These are phyloP conservation scores for Tubiluchus corallicola DNA, from an alignment of 2,888 invertebrate genomes.

Conservation along the genomic window DNA sequence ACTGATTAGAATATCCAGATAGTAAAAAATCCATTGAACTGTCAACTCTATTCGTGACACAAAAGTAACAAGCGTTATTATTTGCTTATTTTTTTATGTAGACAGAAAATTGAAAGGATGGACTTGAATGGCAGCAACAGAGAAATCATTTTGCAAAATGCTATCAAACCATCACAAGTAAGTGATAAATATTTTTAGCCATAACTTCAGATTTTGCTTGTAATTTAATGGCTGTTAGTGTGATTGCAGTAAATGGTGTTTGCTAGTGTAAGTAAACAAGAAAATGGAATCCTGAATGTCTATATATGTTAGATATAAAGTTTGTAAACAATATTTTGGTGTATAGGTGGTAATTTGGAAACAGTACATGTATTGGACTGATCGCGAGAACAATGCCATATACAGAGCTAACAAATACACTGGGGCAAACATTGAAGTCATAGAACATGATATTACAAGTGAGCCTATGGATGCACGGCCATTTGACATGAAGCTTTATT, in stretches of 20 bases:
- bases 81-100: too few species aligned
- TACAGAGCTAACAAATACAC: conserved; percentile 94
- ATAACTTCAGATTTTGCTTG: too few species aligned
- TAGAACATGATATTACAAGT: conserved; percentile 41
- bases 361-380: conserved; percentile 78
- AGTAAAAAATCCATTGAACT: too few species aligned
- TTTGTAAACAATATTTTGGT: too few species aligned
- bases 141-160: conserved; percentile 59
- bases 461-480: conserved; percentile 81
- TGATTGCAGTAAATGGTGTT: too few species aligned
- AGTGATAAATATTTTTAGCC: conserved; percentile 57
- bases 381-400: conserved; percentile 70
- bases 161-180: conserved; percentile 24
- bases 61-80: too few species aligned
- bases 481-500: conserved; percentile 73
- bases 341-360: conserved; percentile 52
- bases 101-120: conserved; percentile 79
- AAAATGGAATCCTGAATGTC: too few species aligned
- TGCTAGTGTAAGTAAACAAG: too few species aligned
- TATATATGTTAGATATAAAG: too few species aligned
- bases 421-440: conserved; percentile 77
- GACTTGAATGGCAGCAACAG: conserved; percentile 68
- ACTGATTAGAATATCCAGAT: too few species aligned
- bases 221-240: too few species aligned
- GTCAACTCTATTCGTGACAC: too few species aligned